Evolutionary conservation across 1,140 invertebrate genomes (phyloP).

Genomic region (Reticulitermes speratus): DNA sequence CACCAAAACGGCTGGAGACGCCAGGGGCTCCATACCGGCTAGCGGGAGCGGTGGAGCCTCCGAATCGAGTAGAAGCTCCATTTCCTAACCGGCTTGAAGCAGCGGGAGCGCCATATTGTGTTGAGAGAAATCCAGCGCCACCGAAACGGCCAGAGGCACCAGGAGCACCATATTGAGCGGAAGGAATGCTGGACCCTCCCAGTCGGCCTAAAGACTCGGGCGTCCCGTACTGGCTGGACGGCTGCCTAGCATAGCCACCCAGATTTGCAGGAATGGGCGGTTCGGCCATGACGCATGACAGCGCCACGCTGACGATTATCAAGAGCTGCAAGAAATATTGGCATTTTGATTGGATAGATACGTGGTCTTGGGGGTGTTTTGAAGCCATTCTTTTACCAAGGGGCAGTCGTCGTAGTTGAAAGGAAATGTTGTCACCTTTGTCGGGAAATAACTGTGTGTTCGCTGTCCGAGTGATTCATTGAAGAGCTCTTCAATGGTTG

Average conservation of each 20-base stretch:
- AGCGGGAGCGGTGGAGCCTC: neutral
- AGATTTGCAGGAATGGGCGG: neutral
- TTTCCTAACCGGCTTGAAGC: conserved; percentile 11
- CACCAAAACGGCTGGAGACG: conserved; percentile 7
- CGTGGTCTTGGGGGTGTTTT: neutral
- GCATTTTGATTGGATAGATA: neutral
- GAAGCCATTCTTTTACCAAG: too few species aligned
- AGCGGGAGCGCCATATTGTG: conserved; percentile 14
- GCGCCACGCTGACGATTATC: neutral
- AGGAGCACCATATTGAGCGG: conserved; percentile 2
- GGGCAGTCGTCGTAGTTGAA: too few species aligned
- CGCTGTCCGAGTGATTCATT: too few species aligned
- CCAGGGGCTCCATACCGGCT: neutral
- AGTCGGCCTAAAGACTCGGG: neutral
- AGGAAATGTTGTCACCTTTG: too few species aligned
- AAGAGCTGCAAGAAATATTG: neutral
- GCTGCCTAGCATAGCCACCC: neutral
- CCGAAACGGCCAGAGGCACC: neutral
- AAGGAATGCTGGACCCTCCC: neutral
- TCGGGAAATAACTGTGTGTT: too few species aligned
- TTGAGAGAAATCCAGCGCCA: neutral
- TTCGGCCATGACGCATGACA: neutral
- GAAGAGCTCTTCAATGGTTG: too few species aligned
- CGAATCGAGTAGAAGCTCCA: neutral
- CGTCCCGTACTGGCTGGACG: neutral